phyloP scores from a whole-genome alignment of 2,113 vertebrate genomes.

The Oncorhynchus keta region DNA sequence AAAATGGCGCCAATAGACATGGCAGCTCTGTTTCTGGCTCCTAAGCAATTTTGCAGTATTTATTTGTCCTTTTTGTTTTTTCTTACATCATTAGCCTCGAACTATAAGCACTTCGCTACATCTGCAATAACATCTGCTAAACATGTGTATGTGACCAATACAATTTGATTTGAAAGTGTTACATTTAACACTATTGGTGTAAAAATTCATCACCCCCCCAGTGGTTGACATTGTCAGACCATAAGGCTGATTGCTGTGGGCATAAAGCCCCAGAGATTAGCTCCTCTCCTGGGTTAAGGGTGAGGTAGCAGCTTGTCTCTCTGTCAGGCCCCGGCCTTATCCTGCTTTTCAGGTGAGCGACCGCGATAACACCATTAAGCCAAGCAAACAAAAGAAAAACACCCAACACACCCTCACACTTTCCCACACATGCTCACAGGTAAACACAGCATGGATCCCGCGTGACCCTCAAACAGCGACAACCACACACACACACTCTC shows the following conservation, averaged over 20 bases:
- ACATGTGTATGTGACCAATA: no score
- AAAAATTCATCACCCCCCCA: not conserved
- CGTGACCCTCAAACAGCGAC: not conserved
- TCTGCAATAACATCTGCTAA: no score
- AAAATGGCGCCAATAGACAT: no score
- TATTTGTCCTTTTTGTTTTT: no score
- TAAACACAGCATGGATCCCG: not conserved
- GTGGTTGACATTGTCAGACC: conserved; percentile 6
- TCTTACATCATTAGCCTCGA: no score
- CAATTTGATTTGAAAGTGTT: no score
- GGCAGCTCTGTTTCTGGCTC: no score
- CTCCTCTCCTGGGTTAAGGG: conserved; percentile 31
- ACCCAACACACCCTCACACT: not conserved
- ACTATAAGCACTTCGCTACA: no score
- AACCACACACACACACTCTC: not conserved
- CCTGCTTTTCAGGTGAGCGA: conserved; percentile 8
- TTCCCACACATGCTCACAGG: not conserved
- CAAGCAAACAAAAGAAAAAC: not conserved
- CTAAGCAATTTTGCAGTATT: no score
- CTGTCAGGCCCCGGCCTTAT: not conserved
- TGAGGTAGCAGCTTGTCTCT: no score
- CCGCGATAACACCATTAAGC: conserved; percentile 56
- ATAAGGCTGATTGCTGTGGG: conserved; percentile 24
- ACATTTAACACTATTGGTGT: no score
- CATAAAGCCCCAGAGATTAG: conserved; percentile 50